Base-by-base conservation (phyloP, 2,113 vertebrate species). In the Plectropomus leopardus region DNA sequence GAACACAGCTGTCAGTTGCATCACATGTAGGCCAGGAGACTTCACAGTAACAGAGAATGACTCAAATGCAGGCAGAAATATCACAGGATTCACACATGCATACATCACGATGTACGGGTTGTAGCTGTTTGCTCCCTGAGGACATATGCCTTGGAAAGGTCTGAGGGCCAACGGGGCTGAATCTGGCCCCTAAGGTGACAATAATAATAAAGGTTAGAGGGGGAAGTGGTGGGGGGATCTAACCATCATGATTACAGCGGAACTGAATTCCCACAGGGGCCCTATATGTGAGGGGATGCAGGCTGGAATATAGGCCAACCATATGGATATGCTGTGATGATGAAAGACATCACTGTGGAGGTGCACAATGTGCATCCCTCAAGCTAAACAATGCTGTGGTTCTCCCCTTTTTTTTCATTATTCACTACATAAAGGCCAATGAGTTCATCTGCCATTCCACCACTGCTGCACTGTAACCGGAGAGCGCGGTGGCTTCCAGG, bases 281-380 rank as follows among this genome's bases (percentile, higher is more conserved):
- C 64, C 26, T 83, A 72, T 45, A 81, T 86, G 84, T 82, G 70
- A 85, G 71, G 71, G 84, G 70, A 78, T 36, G 11, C 67, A 44
- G 55, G 77, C 78, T 75, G 63, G 79, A 80, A 88, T 86, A 73
- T 85, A 88, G 82, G 87, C 81, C 83, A 76, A 80, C 83, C 87
- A 86, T 92, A 89, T 84, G 91, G 89, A 91, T 84, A 72, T 70
- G 82, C 67, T 36, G 83, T 36, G 58, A 80, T 87, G 85, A 90
- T 82, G 75, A 85, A 86, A 88, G 72, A 64, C 78, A 50, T 72
- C 55, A 66, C 84, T 60, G 53, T 24, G 14, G 60, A 78, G 74
- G 68, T 71, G 64, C 50, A 77, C 60, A 51, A 50, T 44, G 61
- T 67, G 53, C 73, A 78, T 83, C 86, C 84, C 78, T 88, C 72